Conservation (phyloP, 2,888 invertebrate species). For the Aporophyla nigra region DNA sequence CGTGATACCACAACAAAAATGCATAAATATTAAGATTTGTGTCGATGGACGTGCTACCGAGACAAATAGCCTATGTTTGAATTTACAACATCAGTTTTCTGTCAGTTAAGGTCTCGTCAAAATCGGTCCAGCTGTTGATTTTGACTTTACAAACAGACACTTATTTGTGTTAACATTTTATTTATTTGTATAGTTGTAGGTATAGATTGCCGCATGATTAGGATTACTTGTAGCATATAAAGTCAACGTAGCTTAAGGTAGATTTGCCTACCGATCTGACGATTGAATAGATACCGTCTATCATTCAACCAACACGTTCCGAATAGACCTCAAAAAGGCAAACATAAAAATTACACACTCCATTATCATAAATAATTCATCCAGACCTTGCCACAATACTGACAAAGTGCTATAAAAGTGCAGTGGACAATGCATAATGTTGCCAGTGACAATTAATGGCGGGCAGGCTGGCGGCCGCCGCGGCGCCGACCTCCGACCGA, state of each 20-base stretch:
- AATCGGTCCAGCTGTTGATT: too few relatives aligned
- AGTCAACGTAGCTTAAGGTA: background rate
- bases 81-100: too few relatives aligned
- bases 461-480: conserved; percentile 61
- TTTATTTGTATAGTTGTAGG: too few relatives aligned
- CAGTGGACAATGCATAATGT: conserved; percentile 60
- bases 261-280: background rate
- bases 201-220: conserved; percentile 4
- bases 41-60: too few relatives aligned
- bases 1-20: too few relatives aligned
- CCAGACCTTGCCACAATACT: conserved; percentile 29
- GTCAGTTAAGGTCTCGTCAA: too few relatives aligned
- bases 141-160: too few relatives aligned
- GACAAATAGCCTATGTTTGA: too few relatives aligned
- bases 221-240: background rate
- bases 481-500: conserved; percentile 71
- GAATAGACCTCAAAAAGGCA: conserved; percentile 14
- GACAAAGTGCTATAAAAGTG: conserved; percentile 47
- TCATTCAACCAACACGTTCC: conserved; percentile 13
- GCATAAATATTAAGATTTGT: too few relatives aligned
- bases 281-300: background rate
- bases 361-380: conserved; percentile 41
- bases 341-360: conserved; percentile 23
- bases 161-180: too few relatives aligned
- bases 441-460: conserved; percentile 64